Conservation (phyloP, 92 coral and sea anemone species). For the Isaurus tuberculatus region DNA sequence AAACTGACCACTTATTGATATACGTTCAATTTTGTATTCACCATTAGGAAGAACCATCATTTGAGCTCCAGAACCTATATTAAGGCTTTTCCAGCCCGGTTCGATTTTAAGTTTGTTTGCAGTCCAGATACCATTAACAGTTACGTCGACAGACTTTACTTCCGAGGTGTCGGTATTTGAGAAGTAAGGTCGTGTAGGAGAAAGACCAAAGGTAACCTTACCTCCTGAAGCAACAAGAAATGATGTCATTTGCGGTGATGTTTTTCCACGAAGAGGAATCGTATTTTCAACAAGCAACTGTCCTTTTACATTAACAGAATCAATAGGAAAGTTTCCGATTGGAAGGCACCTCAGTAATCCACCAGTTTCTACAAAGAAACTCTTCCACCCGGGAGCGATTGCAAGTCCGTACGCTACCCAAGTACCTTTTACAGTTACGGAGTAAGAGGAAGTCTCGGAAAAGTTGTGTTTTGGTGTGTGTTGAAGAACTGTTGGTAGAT, state of each 20-base stretch:
- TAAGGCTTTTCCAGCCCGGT: slow-evolving; percentile 68
- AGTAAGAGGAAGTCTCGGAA: slow-evolving; percentile 66
- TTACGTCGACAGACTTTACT: slow-evolving; percentile 68
- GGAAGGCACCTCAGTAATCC: slow-evolving; percentile 76
- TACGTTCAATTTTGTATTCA: slow-evolving; percentile 39
- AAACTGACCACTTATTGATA: slow-evolving; percentile 41
- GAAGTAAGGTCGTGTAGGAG: neutral
- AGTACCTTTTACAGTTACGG: slow-evolving; percentile 68
- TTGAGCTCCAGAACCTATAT: slow-evolving; percentile 35
- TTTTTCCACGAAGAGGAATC: slow-evolving; percentile 49
- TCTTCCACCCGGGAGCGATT: slow-evolving; percentile 86
- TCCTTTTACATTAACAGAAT: slow-evolving; percentile 72
- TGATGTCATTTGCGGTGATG: neutral
- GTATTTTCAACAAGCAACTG: slow-evolving; percentile 67
- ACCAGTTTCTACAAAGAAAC: slow-evolving; percentile 61
- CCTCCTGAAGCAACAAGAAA: slow-evolving; percentile 31
- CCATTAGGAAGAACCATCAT: slow-evolving; percentile 27
- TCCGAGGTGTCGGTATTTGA: slow-evolving; percentile 68
- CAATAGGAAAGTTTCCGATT: slow-evolving; percentile 62
- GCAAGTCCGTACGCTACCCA: slow-evolving; percentile 63
- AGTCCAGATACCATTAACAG: slow-evolving; percentile 67
- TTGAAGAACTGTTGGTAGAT: slow-evolving; percentile 40
- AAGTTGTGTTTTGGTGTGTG: slow-evolving; percentile 24
- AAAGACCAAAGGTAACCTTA: slow-evolving; percentile 13
- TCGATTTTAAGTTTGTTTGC: slow-evolving; percentile 69